Evolutionary conservation across 2,797 vertebrate species (phyloP).

Genomic region (Hippopotamyrus pictus): DNA sequence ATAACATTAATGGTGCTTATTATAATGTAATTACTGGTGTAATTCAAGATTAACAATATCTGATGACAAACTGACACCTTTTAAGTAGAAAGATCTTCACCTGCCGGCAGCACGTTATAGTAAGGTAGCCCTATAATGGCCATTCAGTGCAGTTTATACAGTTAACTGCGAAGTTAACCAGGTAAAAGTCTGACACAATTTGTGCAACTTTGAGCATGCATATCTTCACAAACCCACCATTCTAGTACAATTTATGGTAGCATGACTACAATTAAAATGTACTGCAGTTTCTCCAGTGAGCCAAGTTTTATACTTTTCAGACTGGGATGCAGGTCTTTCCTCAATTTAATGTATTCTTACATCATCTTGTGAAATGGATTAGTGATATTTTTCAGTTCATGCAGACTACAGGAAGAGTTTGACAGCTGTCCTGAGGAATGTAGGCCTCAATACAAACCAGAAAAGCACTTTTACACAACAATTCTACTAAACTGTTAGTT

Average conservation of each 20-base stretch:
- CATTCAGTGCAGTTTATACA: neutral
- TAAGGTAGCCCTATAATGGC: neutral
- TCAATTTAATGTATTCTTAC: neutral
- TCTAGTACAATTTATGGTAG: neutral
- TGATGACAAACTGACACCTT: neutral
- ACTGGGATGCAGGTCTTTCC: neutral
- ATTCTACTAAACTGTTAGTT: neutral
- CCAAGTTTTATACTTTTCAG: neutral
- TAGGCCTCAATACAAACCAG: neutral
- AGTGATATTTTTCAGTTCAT: neutral
- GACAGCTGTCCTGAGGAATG: neutral
- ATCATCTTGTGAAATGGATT: neutral
- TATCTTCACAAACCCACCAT: neutral
- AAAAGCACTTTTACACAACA: neutral
- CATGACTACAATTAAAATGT: neutral
- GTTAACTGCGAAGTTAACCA: neutral
- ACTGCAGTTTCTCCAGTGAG: neutral
- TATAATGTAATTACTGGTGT: neutral
- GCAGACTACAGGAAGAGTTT: neutral
- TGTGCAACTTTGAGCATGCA: neutral
- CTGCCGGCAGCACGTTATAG: neutral
- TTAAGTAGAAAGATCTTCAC: neutral
- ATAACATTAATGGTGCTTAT: neutral
- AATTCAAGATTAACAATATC: constrained; percentile 1
- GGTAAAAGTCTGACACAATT: neutral